A percentile compares a stretch with the other conserved stretches of the same genome.
Evolutionary conservation across 2,797 vertebrate genomes (phyloP).

Genomic region (Delichon dasypus): DNA sequence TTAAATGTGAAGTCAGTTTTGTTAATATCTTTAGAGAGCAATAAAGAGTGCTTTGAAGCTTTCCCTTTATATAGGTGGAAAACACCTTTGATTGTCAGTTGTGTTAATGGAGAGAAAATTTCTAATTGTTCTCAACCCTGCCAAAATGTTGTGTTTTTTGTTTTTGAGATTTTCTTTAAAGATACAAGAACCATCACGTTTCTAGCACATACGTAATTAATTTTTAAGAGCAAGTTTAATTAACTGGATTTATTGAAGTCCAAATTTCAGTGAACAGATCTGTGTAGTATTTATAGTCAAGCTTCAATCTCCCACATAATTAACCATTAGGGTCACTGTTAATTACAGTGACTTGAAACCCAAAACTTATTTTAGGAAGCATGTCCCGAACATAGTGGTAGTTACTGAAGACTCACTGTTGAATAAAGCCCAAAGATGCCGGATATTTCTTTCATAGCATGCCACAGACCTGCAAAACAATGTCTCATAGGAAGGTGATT

Average conservation of each 20-base stretch:
- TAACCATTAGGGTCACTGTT: constrained; percentile 31
- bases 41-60: constrained; percentile 58
- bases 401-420: background rate
- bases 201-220: constrained; percentile 59
- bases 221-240: constrained; percentile 60
- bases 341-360: constrained; percentile 7
- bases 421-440: background rate
- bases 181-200: constrained; percentile 72
- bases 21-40: constrained; percentile 18
- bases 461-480: background rate
- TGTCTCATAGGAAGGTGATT: background rate
- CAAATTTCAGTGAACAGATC: constrained; percentile 8
- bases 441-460: background rate
- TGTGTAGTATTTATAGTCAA: constrained; percentile 7
- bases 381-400: background rate
- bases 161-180: constrained; percentile 49
- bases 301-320: constrained; percentile 19
- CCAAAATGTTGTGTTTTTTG: constrained; percentile 54
- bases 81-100: constrained; percentile 69
- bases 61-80: constrained; percentile 66
- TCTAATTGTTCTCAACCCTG: constrained; percentile 66
- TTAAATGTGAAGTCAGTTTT: constrained; percentile 27
- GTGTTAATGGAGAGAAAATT: constrained; percentile 65
- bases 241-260: constrained; percentile 56
- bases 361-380: constrained; percentile 1